Conservation (phyloP, 2,113 vertebrate species). For the Periophthalmus modestus region DNA sequence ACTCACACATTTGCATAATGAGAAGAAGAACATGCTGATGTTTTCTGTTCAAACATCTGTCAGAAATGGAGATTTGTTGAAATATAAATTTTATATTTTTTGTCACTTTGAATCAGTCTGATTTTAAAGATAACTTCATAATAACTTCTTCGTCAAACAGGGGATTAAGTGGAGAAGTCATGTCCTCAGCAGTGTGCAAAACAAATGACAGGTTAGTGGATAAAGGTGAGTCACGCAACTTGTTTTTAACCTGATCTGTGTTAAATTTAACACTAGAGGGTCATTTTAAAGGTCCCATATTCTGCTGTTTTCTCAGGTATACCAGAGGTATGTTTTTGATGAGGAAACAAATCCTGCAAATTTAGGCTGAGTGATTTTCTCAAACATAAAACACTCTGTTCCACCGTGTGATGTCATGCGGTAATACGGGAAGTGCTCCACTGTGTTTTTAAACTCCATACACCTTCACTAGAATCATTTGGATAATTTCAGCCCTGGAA, state of each 20-base stretch:
- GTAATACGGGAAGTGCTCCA: too few species aligned
- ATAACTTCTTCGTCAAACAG: slow-evolving; percentile 11
- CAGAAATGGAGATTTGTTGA: not conserved
- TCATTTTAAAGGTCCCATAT: not conserved
- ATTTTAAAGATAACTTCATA: not conserved
- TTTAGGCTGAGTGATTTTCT: too few species aligned
- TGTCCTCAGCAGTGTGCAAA: slow-evolving; percentile 8
- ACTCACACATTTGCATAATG: slow-evolving; percentile 1
- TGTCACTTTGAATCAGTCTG: slow-evolving; percentile 18
- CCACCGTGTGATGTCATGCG: too few species aligned
- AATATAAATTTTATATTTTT: not conserved
- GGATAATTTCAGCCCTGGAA: too few species aligned
- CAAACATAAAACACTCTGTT: too few species aligned
- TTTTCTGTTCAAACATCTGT: slow-evolving; percentile 18
- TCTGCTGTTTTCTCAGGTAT: too few species aligned
- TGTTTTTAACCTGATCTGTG: slow-evolving; percentile 23
- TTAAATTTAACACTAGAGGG: slow-evolving; percentile 32
- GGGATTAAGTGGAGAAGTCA: slow-evolving; percentile 19
- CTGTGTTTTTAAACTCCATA: too few species aligned
- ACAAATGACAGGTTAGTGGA: slow-evolving; percentile 24
- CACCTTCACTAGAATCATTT: too few species aligned
- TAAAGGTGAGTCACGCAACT: slow-evolving; percentile 29
- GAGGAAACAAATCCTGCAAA: too few species aligned
- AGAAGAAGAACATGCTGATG: slow-evolving; percentile 1
- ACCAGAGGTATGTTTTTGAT: too few species aligned